Percentiles rank a stretch among this genome's conserved stretches.
Evolutionary conservation across 1,140 invertebrate species (phyloP).

Genomic region (Cyclina sinensis): DNA sequence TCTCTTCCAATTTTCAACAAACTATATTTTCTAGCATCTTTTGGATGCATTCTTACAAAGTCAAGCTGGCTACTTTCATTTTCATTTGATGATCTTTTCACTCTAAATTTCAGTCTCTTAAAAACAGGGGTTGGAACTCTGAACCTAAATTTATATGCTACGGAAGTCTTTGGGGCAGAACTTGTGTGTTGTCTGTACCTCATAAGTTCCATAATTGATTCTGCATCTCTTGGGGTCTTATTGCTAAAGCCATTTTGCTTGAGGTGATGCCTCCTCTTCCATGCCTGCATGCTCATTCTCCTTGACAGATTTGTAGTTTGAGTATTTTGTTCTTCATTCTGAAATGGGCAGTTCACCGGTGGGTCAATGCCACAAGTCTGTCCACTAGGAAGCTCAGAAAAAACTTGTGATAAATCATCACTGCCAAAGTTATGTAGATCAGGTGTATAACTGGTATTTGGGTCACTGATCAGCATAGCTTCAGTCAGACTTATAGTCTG

Average conservation of each 20-base stretch:
- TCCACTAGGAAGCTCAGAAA: background rate
- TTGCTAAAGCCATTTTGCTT: background rate
- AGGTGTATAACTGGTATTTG: slow-evolving; percentile 10
- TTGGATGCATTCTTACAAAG: slow-evolving; percentile 83
- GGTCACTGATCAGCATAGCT: slow-evolving; percentile 54
- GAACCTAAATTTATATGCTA: slow-evolving; percentile 81
- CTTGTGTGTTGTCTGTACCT: slow-evolving; percentile 35
- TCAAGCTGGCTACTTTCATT: slow-evolving; percentile 63
- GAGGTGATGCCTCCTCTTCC: background rate
- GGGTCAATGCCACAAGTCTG: background rate
- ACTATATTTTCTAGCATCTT: slow-evolving; percentile 84
- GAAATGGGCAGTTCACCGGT: too few species aligned
- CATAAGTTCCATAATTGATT: slow-evolving; percentile 43
- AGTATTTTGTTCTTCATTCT: background rate
- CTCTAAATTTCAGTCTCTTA: slow-evolving; percentile 78
- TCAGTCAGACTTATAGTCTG: slow-evolving; percentile 18
- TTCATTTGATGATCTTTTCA: slow-evolving; percentile 38
- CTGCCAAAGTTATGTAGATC: background rate
- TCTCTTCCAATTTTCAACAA: slow-evolving; percentile 83
- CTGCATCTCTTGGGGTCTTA: background rate
- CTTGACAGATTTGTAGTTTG: background rate
- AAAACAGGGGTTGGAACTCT: slow-evolving; percentile 82
- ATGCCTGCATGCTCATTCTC: background rate
- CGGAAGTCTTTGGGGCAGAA: slow-evolving; percentile 21
- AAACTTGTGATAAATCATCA: slow-evolving; percentile 2